Evolutionary conservation across 1,140 invertebrate genomes (phyloP), one percentile per base, ranked within the genome.

Genomic region (Orchesella cincta): DNA sequence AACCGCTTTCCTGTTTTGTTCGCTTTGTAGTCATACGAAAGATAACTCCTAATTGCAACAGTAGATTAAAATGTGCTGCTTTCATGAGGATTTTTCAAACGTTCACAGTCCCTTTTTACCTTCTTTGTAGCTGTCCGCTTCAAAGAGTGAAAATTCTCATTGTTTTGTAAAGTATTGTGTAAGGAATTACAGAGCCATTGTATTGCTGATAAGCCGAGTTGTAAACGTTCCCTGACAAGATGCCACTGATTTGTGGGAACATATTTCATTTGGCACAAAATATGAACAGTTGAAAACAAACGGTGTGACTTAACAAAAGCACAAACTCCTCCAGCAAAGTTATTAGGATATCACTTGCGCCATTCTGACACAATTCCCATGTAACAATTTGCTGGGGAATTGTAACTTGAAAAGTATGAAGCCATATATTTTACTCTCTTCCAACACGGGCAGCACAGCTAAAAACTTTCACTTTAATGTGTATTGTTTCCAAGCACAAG

Each of bases 311-410:
- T 18, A 18, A 46, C 39, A 46, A 8, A 46, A 46, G 5, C 18
- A 46, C 18, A 46, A 46, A 46, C 5, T 8, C 39, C n/a, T n/a
- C n/a, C n/a, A n/a, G n/a, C n/a, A n/a, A n/a, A n/a, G n/a, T n/a
- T n/a, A n/a, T n/a, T n/a, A n/a, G n/a, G n/a, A n/a, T n/a, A n/a
- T n/a, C n/a, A n/a, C n/a, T n/a, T n/a, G n/a, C n/a, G n/a, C n/a
- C n/a, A n/a, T n/a, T 5, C 54, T 57, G 54, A 57, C 54, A 57
- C 12, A 57, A 57, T 57, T 57, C 54, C 54, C 54, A 18, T 57
- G 54, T 23, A 57, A 57, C 54, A 26, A 57, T 18, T 57, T 57
- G n/a, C 23, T 57, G 14, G 12, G 14, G 54, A 18, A 57, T 18
- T 46, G 26, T n/a, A 16, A 57, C 14, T 57, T 57, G 54, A 57